Percentiles rank a stretch among this genome's conserved stretches.
Conservation (phyloP, 2,888 invertebrate genomes). For the Tenthredo livida region DNA sequence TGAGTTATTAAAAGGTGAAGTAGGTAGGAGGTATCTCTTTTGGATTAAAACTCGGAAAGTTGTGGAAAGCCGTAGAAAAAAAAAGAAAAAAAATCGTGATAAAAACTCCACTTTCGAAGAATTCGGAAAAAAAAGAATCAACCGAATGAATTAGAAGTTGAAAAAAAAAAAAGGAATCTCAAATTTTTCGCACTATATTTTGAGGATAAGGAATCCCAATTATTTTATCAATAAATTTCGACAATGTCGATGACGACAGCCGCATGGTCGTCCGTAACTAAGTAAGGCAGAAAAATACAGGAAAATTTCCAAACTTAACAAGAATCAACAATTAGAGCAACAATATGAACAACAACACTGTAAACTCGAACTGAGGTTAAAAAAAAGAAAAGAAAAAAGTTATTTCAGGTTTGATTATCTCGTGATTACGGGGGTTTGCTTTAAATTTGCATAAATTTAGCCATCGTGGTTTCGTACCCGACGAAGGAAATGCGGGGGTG, state of each 20-base stretch:
- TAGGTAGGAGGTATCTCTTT: not conserved
- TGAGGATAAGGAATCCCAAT: too few species aligned
- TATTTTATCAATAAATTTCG: not conserved
- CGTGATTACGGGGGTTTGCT: constrained; percentile 36
- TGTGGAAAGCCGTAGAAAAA: not conserved
- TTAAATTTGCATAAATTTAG: constrained; percentile 42
- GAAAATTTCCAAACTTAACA: not conserved
- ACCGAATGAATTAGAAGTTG: not conserved
- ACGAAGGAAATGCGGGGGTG: not conserved
- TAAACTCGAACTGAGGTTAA: not conserved
- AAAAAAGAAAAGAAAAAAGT: not conserved
- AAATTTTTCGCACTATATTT: not conserved
- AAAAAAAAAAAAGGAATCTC: not conserved
- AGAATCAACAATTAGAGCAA: not conserved
- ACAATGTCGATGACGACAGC: not conserved
- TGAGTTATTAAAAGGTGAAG: not conserved
- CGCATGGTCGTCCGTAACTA: not conserved
- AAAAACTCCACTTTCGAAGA: not conserved
- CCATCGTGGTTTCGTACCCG: constrained; percentile 1
- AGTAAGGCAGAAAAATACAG: not conserved
- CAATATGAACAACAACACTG: not conserved
- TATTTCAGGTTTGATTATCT: constrained; percentile 24
- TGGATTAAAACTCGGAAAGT: not conserved
- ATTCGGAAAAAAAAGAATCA: not conserved
- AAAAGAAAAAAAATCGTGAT: not conserved